These are phyloP conservation scores for Tupaia tana DNA, from an alignment of 2,113 vertebrate genomes.

Conservation along the genomic window DNA sequence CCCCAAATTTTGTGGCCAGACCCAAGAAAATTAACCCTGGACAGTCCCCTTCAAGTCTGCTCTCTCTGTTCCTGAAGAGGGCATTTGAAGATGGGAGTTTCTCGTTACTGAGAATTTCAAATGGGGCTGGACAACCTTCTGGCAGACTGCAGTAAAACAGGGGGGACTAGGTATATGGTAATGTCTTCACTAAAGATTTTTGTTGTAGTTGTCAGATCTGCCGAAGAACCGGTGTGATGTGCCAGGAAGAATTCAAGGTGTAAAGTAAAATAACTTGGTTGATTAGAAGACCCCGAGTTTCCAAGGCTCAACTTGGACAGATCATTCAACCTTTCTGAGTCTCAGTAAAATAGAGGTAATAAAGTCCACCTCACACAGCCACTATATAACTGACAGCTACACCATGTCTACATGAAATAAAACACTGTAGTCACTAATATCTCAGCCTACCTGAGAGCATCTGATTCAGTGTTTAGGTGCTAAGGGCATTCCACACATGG, in stretches of 20 bases:
- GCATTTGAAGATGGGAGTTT: not conserved
- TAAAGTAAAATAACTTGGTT: not conserved
- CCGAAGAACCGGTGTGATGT: not conserved
- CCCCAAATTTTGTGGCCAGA: not conserved
- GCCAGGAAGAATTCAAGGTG: not conserved
- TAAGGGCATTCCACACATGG: fast-evolving
- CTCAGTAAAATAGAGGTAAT: not conserved
- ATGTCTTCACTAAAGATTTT: not conserved
- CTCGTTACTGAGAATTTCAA: not conserved
- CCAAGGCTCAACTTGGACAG: not conserved
- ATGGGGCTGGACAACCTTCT: not conserved
- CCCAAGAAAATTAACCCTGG: not conserved
- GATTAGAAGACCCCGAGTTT: not conserved
- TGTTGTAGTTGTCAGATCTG: not conserved
- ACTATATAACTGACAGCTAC: not conserved
- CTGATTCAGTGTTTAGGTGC: not conserved
- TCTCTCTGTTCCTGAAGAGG: not conserved
- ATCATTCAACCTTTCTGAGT: not conserved
- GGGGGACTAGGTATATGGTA: not conserved
- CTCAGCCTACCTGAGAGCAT: not conserved
- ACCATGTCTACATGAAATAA: not conserved
- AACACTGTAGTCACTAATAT: no score
- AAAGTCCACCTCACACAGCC: not conserved
- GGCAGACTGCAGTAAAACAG: not conserved
- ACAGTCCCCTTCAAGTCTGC: not conserved